phyloP scores from a whole-genome alignment of 2,888 invertebrate genomes.

The Aspidapion aeneum region DNA sequence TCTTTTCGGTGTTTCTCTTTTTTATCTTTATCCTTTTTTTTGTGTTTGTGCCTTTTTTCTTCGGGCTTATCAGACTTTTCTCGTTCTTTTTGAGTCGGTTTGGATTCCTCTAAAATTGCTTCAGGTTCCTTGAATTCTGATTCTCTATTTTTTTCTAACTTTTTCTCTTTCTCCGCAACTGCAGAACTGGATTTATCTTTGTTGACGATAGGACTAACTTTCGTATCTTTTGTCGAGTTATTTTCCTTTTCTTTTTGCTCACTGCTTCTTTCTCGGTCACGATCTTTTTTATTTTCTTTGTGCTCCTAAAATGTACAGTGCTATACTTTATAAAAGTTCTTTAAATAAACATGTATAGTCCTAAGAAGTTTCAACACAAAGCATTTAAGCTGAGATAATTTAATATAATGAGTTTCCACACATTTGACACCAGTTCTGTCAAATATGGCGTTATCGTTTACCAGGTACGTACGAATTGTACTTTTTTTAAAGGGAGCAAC shows the following conservation, averaged over 20 bases:
- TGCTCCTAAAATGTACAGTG: conserved; percentile 34
- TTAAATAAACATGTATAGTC: too few species aligned
- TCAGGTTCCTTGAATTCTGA: not conserved
- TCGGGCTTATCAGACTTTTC: conserved; percentile 49
- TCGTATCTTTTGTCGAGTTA: not conserved
- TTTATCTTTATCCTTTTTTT: conserved; percentile 40
- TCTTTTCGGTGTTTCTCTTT: conserved; percentile 41
- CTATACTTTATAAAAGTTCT: conserved; percentile 10
- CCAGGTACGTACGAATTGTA: too few species aligned
- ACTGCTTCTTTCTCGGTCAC: conserved; percentile 36
- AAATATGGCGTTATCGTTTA: too few species aligned
- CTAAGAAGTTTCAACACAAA: too few species aligned
- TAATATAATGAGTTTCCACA: too few species aligned
- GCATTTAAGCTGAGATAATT: too few species aligned
- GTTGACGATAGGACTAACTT: not conserved
- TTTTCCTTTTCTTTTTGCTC: not conserved
- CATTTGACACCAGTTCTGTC: too few species aligned
- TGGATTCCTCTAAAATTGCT: not conserved
- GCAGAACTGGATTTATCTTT: not conserved
- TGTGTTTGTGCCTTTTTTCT: conserved; percentile 52
- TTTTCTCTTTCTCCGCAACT: not conserved
- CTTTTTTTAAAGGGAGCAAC: too few species aligned
- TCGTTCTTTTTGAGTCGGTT: conserved; percentile 6
- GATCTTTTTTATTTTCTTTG: conserved; percentile 37
- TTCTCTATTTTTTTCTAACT: not conserved